Evolutionary conservation across 2,888 invertebrate species (phyloP), one percentile per base, ranked within the genome.

Genomic region (Hirtodrosophila histrioides): DNA sequence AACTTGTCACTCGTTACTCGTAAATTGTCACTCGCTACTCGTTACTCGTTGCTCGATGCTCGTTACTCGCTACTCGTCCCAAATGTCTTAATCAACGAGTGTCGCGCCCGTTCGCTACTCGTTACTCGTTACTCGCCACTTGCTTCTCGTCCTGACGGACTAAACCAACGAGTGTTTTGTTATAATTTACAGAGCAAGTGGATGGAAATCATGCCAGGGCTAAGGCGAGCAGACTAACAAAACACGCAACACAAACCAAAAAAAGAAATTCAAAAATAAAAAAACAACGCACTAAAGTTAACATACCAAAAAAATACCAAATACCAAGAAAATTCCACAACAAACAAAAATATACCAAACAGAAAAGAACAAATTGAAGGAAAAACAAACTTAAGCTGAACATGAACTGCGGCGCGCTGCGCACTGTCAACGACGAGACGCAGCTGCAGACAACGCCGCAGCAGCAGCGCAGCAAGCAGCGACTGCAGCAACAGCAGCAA

Each of bases 391-490:
- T 17, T 53, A 11, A 54, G 48, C 6, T 41, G 33, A 75, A 74
- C 56, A 91, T 92, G 92, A 92, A 92, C 86, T 92, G 92, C 82
- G 91, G 91, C 66, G 90, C 91, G 56, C 84, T 91, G 79, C 88
- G 90, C 50, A 78, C 90, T 36, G 71, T 81, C 57, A 91, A 90
- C 70, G 90, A 91, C 73, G 79, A 85, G 43, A 61, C 78, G 78
- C 86, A 86, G 56, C 63, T 69, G 81, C 71, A 68, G 65, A 43
- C 63, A 39, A 12, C 49, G 44, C 50, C 37, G 53, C 48, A 31
- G 50, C 70, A 62, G 46, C 75, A 65, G 36, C 64, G 62, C 63
- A 61, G 60, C 50, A 69, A 60, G 29, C 60, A 66, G 53, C 56
- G 39, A 39, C 54, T 45, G 27, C 65, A 40, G 11, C 56, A 55